Evolutionary conservation across 92 coral and sea anemone species (phyloP), one percentile per base, ranked within the genome.

Genomic region (Zoanthus sociatus): DNA sequence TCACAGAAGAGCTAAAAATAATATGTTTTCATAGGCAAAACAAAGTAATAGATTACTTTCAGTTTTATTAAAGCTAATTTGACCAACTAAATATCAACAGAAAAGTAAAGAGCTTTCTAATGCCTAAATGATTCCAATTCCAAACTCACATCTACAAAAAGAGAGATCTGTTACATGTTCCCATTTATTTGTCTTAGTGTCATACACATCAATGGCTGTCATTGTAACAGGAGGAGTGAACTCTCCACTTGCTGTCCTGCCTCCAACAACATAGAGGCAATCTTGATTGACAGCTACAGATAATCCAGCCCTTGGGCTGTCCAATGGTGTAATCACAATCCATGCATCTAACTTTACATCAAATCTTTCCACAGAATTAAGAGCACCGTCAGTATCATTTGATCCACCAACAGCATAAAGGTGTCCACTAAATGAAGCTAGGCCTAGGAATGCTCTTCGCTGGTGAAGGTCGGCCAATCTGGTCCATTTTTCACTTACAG

Each of bases 351-450:
- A 50, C 12, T 46, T 79, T 20, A 84, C 74, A 37, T 96, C 95
- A 73, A 91, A 96, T 61, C 90, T 88, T 74, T 96, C 98, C 2
- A 95, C 98, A 83, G 92, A 91, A 53, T 83, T 88, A 69, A 95
- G 76, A 9, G 91, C 90, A 32, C 96, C 91, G 0, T 90, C 95
- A n/a, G 83, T 55, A 30, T 86, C 96, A 91, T 91, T 93, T 48
- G 86, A 88, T 45, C 98, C 98, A 9, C 98, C 98, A 45, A 96
- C 94, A 17, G 98, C 98, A 92, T 96, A 96, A 66, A 95, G 51
- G 66, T 82, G 73, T 13, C 89, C 89, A 20, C 90, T 92, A 5
- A 91, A 31, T 5, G 93, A 42, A 18, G 96, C 92, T 30, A 92
- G 83, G 33, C 96, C 94, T 61, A 91, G 78, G 88, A 82, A 91